Evolutionary conservation across 2,888 invertebrate species (phyloP).

Genomic region (Melieria omissa): DNA sequence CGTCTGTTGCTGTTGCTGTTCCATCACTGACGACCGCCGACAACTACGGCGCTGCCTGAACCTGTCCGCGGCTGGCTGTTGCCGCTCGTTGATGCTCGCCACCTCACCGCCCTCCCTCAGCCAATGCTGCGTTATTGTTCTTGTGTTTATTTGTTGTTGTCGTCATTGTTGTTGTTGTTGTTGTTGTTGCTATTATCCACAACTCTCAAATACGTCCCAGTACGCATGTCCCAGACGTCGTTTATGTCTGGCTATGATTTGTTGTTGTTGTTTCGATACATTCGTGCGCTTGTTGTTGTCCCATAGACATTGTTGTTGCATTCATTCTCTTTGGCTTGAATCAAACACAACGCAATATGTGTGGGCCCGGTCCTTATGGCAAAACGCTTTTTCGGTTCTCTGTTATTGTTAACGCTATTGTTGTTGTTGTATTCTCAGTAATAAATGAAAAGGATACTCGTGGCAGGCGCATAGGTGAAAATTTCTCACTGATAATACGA

Average conservation of each 20-base stretch:
- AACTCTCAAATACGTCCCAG: slow-evolving; percentile 2
- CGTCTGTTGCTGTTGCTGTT: slow-evolving; percentile 18
- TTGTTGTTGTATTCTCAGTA: no score
- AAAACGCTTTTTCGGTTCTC: slow-evolving; percentile 11
- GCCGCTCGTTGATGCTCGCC: background rate
- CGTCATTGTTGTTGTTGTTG: slow-evolving; percentile 22
- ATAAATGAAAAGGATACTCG: no score
- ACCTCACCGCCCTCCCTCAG: background rate
- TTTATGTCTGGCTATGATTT: background rate
- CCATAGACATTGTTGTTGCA: background rate
- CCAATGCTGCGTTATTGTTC: background rate
- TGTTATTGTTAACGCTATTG: no score
- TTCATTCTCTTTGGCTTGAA: slow-evolving; percentile 2
- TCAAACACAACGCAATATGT: slow-evolving; percentile 17
- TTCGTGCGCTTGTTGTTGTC: background rate
- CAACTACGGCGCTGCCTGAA: slow-evolving; percentile 15
- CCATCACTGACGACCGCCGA: slow-evolving; percentile 27
- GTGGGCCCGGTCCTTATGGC: background rate
- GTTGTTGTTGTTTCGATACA: background rate
- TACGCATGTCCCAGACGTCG: slow-evolving; percentile 39
- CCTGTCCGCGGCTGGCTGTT: slow-evolving; percentile 26
- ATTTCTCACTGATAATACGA: no score
- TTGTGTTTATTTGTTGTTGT: slow-evolving; percentile 6
- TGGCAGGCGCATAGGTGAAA: no score
- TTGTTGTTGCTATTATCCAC: background rate